These are phyloP conservation scores for Datnioides undecimradiatus DNA, from an alignment of 2,113 vertebrate species.

Conservation along the genomic window DNA sequence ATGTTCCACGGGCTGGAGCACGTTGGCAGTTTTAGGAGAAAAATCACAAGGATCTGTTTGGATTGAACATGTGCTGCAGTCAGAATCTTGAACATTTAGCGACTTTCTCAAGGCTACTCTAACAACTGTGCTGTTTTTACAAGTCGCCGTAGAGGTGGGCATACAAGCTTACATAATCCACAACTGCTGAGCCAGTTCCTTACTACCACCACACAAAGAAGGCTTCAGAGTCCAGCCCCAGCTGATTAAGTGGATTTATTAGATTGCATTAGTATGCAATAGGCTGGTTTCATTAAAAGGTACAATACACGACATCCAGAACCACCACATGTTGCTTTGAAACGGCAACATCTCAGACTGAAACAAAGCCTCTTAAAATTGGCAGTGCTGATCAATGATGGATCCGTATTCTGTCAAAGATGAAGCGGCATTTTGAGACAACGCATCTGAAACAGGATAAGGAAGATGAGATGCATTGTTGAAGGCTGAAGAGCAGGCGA, in stretches of 20 bases:
- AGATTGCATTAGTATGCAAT: not conserved
- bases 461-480: too few relatives aligned
- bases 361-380: too few relatives aligned
- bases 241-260: not conserved
- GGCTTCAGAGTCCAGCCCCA: not conserved
- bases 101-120: constrained; percentile 30
- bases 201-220: not conserved
- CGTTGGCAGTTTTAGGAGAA: constrained; percentile 21
- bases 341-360: too few relatives aligned
- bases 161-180: constrained; percentile 23
- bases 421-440: too few relatives aligned
- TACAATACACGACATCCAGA: too few relatives aligned
- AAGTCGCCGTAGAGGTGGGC: constrained; percentile 21
- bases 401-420: too few relatives aligned
- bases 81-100: constrained; percentile 20
- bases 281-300: not conserved
- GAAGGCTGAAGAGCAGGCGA: too few relatives aligned
- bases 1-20: constrained; percentile 27
- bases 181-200: constrained; percentile 23
- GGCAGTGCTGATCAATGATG: too few relatives aligned
- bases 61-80: constrained; percentile 22
- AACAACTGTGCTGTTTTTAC: constrained; percentile 48
- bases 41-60: constrained; percentile 31
- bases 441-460: too few relatives aligned
- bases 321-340: too few relatives aligned